phyloP scores from a whole-genome alignment of 2,888 invertebrate genomes.

The Drosophila parthenogenetica region DNA sequence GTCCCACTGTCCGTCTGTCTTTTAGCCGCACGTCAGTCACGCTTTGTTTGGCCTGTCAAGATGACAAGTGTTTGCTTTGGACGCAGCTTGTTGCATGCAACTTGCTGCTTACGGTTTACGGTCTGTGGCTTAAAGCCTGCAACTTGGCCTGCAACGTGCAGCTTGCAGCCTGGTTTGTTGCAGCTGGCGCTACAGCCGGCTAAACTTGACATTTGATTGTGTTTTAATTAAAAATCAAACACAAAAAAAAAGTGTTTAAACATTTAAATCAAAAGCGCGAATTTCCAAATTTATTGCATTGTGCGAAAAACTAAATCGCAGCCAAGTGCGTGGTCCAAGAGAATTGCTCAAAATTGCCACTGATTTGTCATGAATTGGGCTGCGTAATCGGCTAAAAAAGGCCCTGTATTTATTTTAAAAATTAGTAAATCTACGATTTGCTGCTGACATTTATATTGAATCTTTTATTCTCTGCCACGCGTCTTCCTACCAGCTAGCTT shows the following conservation, averaged over 20 bases:
- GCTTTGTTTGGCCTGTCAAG: conserved; percentile 81
- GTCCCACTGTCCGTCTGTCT: conserved; percentile 3
- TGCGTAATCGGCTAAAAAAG: not conserved
- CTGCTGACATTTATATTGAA: too few relatives aligned
- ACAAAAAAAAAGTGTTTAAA: too few relatives aligned
- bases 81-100: conserved; percentile 38
- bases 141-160: not conserved
- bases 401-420: too few relatives aligned
- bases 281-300: conserved; percentile 68
- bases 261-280: conserved; percentile 42
- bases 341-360: conserved; percentile 41
- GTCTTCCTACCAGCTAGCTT: too few relatives aligned
- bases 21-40: conserved; percentile 67
- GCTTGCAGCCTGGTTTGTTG: conserved; percentile 25
- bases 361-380: conserved; percentile 61
- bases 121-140: conserved; percentile 7
- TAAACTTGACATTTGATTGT: conserved; percentile 83
- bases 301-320: conserved; percentile 39
- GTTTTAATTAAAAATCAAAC: conserved; percentile 77
- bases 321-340: conserved; percentile 69
- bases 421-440: too few relatives aligned
- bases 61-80: conserved; percentile 80
- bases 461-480: too few relatives aligned
- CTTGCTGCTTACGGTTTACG: conserved; percentile 26
- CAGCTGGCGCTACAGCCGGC: conserved; percentile 69